Conservation (phyloP, 35 echinoderm and acorn worm genomes). For the Eucidaris tribuloides region DNA sequence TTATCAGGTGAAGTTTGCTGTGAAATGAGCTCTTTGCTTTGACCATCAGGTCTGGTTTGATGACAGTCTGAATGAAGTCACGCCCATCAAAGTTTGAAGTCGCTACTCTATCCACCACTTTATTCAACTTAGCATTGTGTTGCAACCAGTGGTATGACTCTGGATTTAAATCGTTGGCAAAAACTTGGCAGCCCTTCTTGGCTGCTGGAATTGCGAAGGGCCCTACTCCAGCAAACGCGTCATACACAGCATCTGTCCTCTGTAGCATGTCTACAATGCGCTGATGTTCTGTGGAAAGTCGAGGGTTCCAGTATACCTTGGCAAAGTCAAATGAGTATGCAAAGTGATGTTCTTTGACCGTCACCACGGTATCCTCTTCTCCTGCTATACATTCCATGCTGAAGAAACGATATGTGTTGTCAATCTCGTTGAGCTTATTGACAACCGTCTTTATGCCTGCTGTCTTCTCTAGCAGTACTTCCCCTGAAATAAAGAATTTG, state of each 20-base stretch:
- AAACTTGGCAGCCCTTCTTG: slow-evolving; percentile 63
- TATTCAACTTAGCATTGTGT: slow-evolving; percentile 72
- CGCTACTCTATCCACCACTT: slow-evolving; percentile 40
- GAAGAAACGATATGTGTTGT: slow-evolving; percentile 92
- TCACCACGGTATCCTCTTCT: slow-evolving; percentile 66
- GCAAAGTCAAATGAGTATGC: slow-evolving; percentile 93
- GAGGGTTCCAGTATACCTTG: slow-evolving; percentile 98
- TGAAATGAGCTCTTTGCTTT: slow-evolving; percentile 19
- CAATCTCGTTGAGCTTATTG: slow-evolving; percentile 82
- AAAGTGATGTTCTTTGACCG: slow-evolving; percentile 61
- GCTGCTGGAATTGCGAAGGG: slow-evolving; percentile 94
- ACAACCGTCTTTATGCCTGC: slow-evolving; percentile 83
- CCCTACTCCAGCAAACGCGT: slow-evolving; percentile 92
- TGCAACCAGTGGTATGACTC: slow-evolving; percentile 80
- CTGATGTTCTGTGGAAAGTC: slow-evolving; percentile 82
- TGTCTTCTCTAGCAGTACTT: slow-evolving; percentile 86
- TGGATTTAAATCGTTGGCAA: slow-evolving; percentile 93
- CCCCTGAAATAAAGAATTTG: slow-evolving; percentile 57
- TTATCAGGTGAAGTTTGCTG: slow-evolving; percentile 54
- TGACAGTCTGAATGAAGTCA: slow-evolving; percentile 48
- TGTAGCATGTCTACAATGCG: slow-evolving; percentile 42
- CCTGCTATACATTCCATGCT: slow-evolving; percentile 95
- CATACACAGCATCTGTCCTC: slow-evolving; percentile 56
- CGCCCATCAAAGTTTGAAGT: slow-evolving; percentile 79
- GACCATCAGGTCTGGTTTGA: slow-evolving; percentile 51